Conservation (phyloP, 2,797 vertebrate genomes). For the Cynodonichthys magdalenae region DNA sequence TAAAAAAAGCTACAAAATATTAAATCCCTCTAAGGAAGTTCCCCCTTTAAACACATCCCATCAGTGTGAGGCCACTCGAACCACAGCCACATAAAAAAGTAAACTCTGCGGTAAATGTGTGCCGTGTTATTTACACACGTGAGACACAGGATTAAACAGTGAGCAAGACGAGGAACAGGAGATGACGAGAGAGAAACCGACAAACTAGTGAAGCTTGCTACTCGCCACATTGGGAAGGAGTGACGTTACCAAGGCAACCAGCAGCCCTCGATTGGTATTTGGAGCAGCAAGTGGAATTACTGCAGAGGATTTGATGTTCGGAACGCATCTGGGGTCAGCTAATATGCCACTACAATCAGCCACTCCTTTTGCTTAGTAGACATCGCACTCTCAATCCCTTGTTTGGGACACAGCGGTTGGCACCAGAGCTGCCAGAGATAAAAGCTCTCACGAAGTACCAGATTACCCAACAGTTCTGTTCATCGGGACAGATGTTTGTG, state of each 20-base stretch:
- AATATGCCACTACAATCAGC: conserved; percentile 68
- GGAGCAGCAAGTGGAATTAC: conserved; percentile 83
- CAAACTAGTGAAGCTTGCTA: conserved; percentile 64
- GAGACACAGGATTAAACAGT: conserved; percentile 36
- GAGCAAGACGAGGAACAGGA: conserved; percentile 36
- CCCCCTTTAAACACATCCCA: conserved; percentile 27
- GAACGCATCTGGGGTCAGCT: conserved; percentile 84
- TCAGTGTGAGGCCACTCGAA: conserved; percentile 23
- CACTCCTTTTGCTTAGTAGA: conserved; percentile 37
- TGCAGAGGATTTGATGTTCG: conserved; percentile 83
- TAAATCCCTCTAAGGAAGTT: conserved; percentile 30
- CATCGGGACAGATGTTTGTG: conserved; percentile 51
- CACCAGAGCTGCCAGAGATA: conserved; percentile 22
- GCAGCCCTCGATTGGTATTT: conserved; percentile 82
- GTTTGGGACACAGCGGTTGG: conserved; percentile 43
- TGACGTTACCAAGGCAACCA: conserved; percentile 84
- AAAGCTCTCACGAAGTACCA: conserved; percentile 41
- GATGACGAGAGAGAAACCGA: conserved; percentile 27
- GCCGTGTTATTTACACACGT: conserved; percentile 47
- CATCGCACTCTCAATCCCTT: conserved; percentile 40
- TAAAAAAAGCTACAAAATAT: neutral
- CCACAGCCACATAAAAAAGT: conserved; percentile 2
- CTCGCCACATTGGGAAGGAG: conserved; percentile 81
- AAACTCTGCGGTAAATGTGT: conserved; percentile 39
- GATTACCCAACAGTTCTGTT: conserved; percentile 46